phyloP scores from a whole-genome alignment of 2,888 invertebrate genomes.

The Sturmia bella region DNA sequence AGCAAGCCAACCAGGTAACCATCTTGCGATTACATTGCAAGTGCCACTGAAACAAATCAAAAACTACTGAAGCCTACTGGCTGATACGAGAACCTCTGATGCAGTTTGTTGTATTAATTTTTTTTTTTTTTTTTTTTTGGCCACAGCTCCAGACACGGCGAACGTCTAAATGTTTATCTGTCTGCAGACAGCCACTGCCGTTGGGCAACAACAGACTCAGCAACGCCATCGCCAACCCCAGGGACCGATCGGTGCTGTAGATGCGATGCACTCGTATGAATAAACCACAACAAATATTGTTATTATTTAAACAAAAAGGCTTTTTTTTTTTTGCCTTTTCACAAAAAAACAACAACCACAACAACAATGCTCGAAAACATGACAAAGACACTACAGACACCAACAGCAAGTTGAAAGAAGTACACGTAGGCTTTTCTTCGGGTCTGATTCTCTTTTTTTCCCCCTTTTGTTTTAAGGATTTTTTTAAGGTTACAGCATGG shows the following conservation, averaged over 20 bases:
- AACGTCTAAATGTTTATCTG: constrained; percentile 58
- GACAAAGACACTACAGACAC: constrained; percentile 41
- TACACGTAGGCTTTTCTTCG: constrained; percentile 57
- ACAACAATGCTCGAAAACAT: constrained; percentile 4
- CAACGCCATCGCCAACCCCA: constrained; percentile 69
- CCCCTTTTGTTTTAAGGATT: constrained; percentile 43
- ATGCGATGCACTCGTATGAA: not conserved
- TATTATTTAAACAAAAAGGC: constrained; percentile 59
- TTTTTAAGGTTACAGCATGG: constrained; percentile 70
- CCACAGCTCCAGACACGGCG: constrained; percentile 47
- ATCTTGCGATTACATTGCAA: constrained; percentile 64
- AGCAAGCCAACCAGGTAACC: constrained; percentile 67
- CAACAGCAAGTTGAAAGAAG: constrained; percentile 36
- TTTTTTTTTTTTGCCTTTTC: constrained; percentile 30
- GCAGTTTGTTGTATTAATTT: constrained; percentile 3
- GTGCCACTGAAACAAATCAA: constrained; percentile 73
- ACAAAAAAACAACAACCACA: constrained; percentile 36
- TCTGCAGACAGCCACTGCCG: constrained; percentile 67
- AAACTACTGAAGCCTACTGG: constrained; percentile 69
- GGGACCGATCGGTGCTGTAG: constrained; percentile 63
- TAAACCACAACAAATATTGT: constrained; percentile 62
- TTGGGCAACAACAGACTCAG: constrained; percentile 70
- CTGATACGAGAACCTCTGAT: constrained; percentile 43
- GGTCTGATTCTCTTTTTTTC: not conserved
- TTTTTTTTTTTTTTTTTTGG: not conserved